These are phyloP conservation scores for Gymnosoma rotundatum DNA, from an alignment of 2,888 invertebrate genomes.

Conservation along the genomic window DNA sequence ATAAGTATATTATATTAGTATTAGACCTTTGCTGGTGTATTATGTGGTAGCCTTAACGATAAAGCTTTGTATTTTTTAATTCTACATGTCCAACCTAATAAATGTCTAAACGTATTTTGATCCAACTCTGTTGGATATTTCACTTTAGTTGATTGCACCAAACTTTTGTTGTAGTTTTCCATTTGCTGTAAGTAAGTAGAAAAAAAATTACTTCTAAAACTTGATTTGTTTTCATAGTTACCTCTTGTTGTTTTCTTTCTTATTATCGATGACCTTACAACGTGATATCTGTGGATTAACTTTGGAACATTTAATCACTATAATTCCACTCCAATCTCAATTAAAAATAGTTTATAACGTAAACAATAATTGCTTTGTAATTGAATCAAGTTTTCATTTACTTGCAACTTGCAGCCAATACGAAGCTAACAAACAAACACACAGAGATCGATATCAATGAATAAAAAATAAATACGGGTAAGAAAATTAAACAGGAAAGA, in stretches of 20 bases:
- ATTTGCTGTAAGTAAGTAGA: not conserved
- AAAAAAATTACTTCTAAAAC: constrained; percentile 43
- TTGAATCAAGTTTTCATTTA: constrained; percentile 71
- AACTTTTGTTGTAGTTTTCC: not conserved
- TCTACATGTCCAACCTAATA: not conserved
- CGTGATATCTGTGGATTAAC: constrained; percentile 63
- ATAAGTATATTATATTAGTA: not conserved
- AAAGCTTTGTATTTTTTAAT: no score
- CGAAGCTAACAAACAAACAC: not conserved
- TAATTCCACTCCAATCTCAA: constrained; percentile 70
- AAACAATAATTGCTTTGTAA: constrained; percentile 70
- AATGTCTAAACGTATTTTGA: not conserved
- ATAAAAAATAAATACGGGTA: constrained; percentile 19
- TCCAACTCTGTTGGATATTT: not conserved
- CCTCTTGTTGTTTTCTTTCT: constrained; percentile 25
- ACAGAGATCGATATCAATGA: constrained; percentile 20
- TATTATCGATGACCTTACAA: constrained; percentile 43
- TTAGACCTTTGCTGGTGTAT: not conserved
- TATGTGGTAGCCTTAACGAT: not conserved
- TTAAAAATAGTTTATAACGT: constrained; percentile 70
- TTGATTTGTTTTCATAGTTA: constrained; percentile 24
- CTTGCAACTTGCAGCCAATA: constrained; percentile 58
- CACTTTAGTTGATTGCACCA: not conserved
- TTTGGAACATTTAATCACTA: constrained; percentile 69
- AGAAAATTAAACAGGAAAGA: constrained; percentile 24